A percentile compares a stretch with the other conserved stretches of the same genome.
These are phyloP conservation scores for Callosobruchus maculatus DNA, from an alignment of 2,888 invertebrate species.

Conservation along the genomic window DNA sequence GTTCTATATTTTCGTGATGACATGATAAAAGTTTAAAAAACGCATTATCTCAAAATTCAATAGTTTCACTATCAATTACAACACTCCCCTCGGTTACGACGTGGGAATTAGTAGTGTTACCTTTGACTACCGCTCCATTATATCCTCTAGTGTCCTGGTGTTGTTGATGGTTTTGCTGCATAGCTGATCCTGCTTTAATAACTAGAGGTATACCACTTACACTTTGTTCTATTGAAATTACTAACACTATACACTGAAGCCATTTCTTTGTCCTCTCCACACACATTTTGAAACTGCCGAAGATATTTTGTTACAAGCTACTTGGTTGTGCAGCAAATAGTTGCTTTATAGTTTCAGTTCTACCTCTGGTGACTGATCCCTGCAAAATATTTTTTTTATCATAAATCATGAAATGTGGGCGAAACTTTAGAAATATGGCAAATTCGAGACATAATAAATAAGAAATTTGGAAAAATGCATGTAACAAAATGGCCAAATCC, in stretches of 20 bases:
- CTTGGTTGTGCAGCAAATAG: neutral
- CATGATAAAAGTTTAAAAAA: too few relatives aligned
- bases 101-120: conserved; percentile 4
- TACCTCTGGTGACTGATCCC: neutral
- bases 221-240: neutral
- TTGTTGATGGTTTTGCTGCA: conserved; percentile 18
- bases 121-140: conserved; percentile 22
- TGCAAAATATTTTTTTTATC: neutral
- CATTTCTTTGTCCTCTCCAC: neutral
- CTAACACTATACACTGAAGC: neutral
- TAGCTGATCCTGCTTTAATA: conserved; percentile 18
- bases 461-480: too few relatives aligned
- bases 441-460: too few relatives aligned
- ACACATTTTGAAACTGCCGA: neutral
- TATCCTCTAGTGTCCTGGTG: conserved; percentile 21
- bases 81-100: too few relatives aligned
- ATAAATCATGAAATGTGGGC: too few relatives aligned
- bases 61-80: too few relatives aligned
- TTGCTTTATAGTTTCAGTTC: neutral
- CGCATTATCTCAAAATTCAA: too few relatives aligned
- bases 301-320: neutral
- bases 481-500: too few relatives aligned
- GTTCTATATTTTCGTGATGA: too few relatives aligned
- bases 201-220: neutral
- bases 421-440: too few relatives aligned